These are phyloP conservation scores for Chaetops frenatus DNA, from an alignment of 2,113 vertebrate species.

Conservation along the genomic window DNA sequence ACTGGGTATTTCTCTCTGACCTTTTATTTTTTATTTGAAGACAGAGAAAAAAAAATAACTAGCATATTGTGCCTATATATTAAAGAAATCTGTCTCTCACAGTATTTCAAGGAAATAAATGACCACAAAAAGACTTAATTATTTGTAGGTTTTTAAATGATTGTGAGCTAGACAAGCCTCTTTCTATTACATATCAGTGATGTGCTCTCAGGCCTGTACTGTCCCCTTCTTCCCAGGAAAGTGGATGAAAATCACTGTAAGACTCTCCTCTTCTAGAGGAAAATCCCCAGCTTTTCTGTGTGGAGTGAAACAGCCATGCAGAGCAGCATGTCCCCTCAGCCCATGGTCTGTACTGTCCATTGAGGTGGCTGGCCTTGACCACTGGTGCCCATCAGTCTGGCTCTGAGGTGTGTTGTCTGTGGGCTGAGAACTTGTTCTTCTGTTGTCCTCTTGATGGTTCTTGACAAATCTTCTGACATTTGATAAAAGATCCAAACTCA, in stretches of 20 bases:
- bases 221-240: neutral
- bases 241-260: neutral
- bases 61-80: neutral
- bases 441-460: neutral
- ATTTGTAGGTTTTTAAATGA: neutral
- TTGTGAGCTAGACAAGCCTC: neutral
- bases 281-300: neutral
- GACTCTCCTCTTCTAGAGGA: neutral
- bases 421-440: neutral
- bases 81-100: neutral
- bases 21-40: neutral
- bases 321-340: neutral
- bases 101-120: neutral
- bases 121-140: neutral
- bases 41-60: neutral
- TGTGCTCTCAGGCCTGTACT: neutral
- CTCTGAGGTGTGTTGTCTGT: neutral
- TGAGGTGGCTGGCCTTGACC: neutral
- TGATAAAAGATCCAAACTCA: neutral
- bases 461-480: neutral
- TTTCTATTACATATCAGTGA: neutral
- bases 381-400: neutral
- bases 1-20: neutral
- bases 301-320: neutral
- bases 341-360: fast-evolving